Evolutionary conservation across 2,113 vertebrate species (phyloP).

Genomic region (Tauraco erythrolophus): DNA sequence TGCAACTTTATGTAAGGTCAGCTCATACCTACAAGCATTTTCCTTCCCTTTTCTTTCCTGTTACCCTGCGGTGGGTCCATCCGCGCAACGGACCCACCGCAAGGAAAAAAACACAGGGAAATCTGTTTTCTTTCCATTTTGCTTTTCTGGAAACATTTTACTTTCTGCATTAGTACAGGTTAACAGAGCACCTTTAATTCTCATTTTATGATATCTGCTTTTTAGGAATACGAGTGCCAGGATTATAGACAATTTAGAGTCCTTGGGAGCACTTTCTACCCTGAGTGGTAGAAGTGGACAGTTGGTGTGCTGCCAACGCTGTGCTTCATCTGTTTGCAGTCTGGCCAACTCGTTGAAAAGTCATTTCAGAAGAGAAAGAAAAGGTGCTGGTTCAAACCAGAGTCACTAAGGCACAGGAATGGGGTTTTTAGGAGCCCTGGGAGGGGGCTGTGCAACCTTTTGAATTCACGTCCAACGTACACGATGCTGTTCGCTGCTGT

Average conservation of each 20-base stretch:
- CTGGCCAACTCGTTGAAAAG: background rate
- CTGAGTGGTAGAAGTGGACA: background rate
- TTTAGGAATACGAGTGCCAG: background rate
- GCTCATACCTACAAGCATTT: background rate
- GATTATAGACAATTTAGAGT: background rate
- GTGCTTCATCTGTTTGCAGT: background rate
- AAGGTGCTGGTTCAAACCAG: background rate
- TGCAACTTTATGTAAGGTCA: background rate
- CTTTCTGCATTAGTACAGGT: background rate
- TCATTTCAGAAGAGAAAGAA: background rate
- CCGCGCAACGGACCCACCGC: too few species aligned
- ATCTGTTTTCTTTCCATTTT: background rate
- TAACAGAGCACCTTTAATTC: background rate
- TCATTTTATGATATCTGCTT: background rate
- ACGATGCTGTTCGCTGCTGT: background rate
- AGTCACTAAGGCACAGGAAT: background rate
- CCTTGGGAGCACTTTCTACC: background rate
- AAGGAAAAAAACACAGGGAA: background rate
- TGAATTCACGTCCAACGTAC: background rate
- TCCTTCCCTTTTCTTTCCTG: accelerated
- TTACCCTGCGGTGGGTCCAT: accelerated
- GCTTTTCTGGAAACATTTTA: background rate
- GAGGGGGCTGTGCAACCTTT: background rate
- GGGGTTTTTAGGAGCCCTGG: background rate
- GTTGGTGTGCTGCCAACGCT: accelerated